Base-by-base conservation (phyloP, 2,888 invertebrate genomes). In the Leptothorax acervorum region DNA sequence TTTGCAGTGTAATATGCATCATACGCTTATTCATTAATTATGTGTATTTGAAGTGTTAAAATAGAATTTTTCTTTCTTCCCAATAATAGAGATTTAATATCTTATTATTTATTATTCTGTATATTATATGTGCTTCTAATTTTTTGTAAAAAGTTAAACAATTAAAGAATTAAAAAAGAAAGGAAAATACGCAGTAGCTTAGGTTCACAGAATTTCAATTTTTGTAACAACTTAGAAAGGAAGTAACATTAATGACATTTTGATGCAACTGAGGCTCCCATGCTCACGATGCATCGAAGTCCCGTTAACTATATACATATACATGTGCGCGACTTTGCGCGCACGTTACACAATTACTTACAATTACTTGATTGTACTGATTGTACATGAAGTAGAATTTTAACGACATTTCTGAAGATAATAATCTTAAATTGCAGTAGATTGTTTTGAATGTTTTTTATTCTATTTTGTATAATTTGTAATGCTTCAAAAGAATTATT, bases 261-360 rank as follows among this genome's bases (percentile, higher is more conserved):
- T 57, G 18, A 57, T 68, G n/a, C 45, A 28, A 73, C n/a, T 60
- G 57, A 85, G 68, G 28, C 60, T 82, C 73, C 28, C 85, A 62
- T 75, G 75, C 55, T 42, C 62, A 62, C 23, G 51, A 81, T 65
- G 65, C 39, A 65, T 28, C n/a, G 0, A 53, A 71, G 65, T 88
- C 62, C 87, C 89, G 87, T 89, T 88, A 87, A 15, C 39, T n/a
- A 68, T 23, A 23, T 74, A 45, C 60, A 74, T n/a, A 68, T 74
- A 45, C 60, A 74, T 82, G 62, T 78, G 65, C 79, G 74, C 42
- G 31, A 45, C 65, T 76, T 66, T 79, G 45, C 53, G 31, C 9
- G 31, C 9, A 55, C 11, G 6, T 78, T 65, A 62, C 51, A 53
- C 23, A 76, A 88, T 84, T 83, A 53, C 57, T 60, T 82, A 48